Conservation (phyloP, 2,888 invertebrate genomes). For the Eupithecia pulchellata region DNA sequence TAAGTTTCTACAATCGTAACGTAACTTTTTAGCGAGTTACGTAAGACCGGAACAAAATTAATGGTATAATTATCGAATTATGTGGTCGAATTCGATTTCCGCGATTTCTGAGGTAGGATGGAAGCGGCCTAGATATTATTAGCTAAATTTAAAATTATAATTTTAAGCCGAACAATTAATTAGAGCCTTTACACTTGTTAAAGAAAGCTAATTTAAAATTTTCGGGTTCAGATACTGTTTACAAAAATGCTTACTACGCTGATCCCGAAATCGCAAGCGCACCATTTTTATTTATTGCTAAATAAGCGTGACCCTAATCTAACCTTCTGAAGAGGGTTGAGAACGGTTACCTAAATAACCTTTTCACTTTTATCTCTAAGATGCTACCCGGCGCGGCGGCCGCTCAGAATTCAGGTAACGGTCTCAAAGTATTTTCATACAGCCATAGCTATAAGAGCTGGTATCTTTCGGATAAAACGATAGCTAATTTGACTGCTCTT, state of each 20-base stretch:
- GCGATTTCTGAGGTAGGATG: background rate
- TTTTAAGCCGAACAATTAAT: background rate
- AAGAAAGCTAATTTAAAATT: slow-evolving; percentile 5
- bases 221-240: background rate
- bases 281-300: slow-evolving; percentile 36
- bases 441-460: background rate
- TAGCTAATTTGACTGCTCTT: background rate
- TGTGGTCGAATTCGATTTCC: background rate
- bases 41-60: background rate
- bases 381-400: slow-evolving; percentile 8
- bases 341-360: slow-evolving; percentile 34
- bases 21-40: slow-evolving; percentile 1
- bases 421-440: slow-evolving; percentile 13
- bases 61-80: background rate
- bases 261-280: slow-evolving; percentile 24
- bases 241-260: slow-evolving; percentile 21
- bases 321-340: slow-evolving; percentile 36
- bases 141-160: background rate
- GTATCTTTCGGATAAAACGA: background rate
- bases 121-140: background rate
- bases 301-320: slow-evolving; percentile 39
- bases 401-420: slow-evolving; percentile 23
- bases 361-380: slow-evolving; percentile 31
- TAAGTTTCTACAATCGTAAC: background rate
- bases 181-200: background rate